A percentile compares a stretch with the other conserved stretches of the same genome.
These are phyloP conservation scores for Cynodonichthys magdalenae DNA, from an alignment of 2,797 vertebrate genomes.

Conservation along the genomic window DNA sequence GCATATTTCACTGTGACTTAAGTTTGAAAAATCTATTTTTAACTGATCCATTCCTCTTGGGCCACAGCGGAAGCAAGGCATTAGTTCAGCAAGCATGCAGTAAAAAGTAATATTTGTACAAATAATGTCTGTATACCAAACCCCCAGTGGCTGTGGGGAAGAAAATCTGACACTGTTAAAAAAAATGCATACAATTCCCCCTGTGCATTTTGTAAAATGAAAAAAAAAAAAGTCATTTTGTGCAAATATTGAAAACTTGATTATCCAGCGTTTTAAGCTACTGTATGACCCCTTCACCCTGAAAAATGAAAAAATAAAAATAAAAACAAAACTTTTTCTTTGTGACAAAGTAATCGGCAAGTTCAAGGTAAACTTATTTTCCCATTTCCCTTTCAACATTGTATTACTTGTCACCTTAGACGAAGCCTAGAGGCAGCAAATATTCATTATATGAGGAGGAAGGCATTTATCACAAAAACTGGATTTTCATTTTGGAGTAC, in stretches of 20 bases:
- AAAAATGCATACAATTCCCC: slow-evolving; percentile 17
- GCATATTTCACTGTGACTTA: slow-evolving; percentile 27
- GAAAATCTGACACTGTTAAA: slow-evolving; percentile 26
- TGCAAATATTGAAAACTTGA: slow-evolving; percentile 4
- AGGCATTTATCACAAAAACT: slow-evolving; percentile 47
- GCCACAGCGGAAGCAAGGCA: slow-evolving; percentile 30
- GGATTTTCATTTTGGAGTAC: slow-evolving; percentile 30
- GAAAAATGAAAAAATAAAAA: background rate
- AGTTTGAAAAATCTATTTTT: slow-evolving; percentile 43
- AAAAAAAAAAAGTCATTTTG: background rate
- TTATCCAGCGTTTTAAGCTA: slow-evolving; percentile 2
- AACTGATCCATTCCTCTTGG: slow-evolving; percentile 43
- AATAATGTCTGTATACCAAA: slow-evolving; percentile 46
- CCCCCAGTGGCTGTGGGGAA: slow-evolving; percentile 25
- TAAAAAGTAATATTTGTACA: slow-evolving; percentile 47
- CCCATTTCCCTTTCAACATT: slow-evolving; percentile 15
- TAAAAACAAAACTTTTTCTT: background rate
- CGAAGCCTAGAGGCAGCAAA: slow-evolving; percentile 39
- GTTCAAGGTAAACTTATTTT: slow-evolving; percentile 26
- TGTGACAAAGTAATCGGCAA: slow-evolving; percentile 5
- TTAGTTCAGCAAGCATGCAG: slow-evolving; percentile 46
- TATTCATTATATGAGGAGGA: slow-evolving; percentile 42
- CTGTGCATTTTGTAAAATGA: slow-evolving; percentile 9
- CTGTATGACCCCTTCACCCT: too few species aligned
- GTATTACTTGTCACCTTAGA: slow-evolving; percentile 39